Evolutionary conservation across 1,140 invertebrate genomes (phyloP).

Genomic region (Nylanderia fulva): DNA sequence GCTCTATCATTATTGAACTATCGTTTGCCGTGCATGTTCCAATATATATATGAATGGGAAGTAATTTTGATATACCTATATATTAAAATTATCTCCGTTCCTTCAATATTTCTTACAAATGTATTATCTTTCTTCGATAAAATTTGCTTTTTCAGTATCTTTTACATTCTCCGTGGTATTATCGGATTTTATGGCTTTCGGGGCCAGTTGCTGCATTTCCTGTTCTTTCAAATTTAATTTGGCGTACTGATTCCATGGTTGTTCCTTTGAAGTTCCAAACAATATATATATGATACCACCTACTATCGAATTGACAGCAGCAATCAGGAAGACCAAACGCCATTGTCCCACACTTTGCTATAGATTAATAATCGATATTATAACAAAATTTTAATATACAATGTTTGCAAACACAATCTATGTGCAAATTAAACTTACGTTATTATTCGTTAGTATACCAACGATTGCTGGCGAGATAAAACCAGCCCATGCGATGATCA

Average conservation of each 20-base stretch:
- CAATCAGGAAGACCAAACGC: slow-evolving; percentile 89
- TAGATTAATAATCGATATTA: slow-evolving; percentile 9
- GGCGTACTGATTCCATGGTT: slow-evolving; percentile 87
- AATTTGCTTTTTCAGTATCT: slow-evolving; percentile 1
- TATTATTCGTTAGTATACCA: slow-evolving; percentile 87
- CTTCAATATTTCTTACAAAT: neutral
- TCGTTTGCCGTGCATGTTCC: neutral
- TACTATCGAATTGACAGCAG: slow-evolving; percentile 85
- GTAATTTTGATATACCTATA: too few relatives aligned
- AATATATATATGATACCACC: slow-evolving; percentile 86
- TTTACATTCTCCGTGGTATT: neutral
- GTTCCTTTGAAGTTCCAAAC: slow-evolving; percentile 88
- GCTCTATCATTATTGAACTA: neutral
- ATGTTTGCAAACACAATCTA: neutral
- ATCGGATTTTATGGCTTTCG: neutral
- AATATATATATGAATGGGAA: too few relatives aligned
- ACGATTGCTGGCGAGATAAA: slow-evolving; percentile 88
- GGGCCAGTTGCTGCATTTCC: slow-evolving; percentile 55
- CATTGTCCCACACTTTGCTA: slow-evolving; percentile 90
- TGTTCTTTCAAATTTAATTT: slow-evolving; percentile 33
- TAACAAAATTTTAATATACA: neutral
- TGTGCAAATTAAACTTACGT: slow-evolving; percentile 84
- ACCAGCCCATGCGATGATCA: slow-evolving; percentile 85
- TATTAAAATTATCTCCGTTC: neutral
- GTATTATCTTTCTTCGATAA: slow-evolving; percentile 36